phyloP scores from a whole-genome alignment of 2,113 vertebrate species.

The Ursus arctos region DNA sequence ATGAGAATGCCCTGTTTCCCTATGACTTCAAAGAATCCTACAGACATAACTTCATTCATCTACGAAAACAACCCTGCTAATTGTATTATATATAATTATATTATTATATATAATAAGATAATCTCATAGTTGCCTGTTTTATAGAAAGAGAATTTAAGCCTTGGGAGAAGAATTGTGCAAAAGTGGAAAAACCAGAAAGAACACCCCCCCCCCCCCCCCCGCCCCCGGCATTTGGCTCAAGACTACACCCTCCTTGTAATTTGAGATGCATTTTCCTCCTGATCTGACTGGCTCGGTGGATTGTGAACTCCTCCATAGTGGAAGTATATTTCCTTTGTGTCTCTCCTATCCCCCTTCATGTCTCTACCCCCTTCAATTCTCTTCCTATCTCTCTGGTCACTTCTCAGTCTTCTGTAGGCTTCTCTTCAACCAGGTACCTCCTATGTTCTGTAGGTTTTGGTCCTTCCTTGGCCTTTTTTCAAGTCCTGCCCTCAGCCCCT shows the following conservation, averaged over 20 bases:
- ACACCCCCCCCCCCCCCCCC: not conserved
- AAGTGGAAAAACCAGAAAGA: constrained; percentile 62
- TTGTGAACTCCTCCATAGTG: not conserved
- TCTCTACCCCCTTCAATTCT: not conserved
- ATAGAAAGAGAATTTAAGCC: constrained; percentile 48
- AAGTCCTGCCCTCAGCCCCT: not conserved
- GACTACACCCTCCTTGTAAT: not conserved
- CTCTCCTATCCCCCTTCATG: not conserved
- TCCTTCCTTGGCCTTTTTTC: not conserved
- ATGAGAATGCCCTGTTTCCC: not conserved
- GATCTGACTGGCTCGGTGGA: not conserved
- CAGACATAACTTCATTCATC: constrained; percentile 44
- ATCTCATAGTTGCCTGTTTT: constrained; percentile 56
- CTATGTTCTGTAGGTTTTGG: not conserved
- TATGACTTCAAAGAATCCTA: constrained; percentile 64
- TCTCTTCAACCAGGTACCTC: not conserved
- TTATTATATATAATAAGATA: constrained; percentile 70
- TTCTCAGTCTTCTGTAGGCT: not conserved
- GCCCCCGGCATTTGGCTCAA: not conserved
- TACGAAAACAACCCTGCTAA: constrained; percentile 62
- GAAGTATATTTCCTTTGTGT: not conserved
- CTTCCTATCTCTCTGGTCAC: not conserved
- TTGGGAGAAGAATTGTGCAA: constrained; percentile 52
- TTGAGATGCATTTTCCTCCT: not conserved
- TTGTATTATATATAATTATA: constrained; percentile 70